A percentile compares a stretch with the other conserved stretches of the same genome.
Conservation (phyloP, 2,113 vertebrate genomes). For the Galemys pyrenaicus region DNA sequence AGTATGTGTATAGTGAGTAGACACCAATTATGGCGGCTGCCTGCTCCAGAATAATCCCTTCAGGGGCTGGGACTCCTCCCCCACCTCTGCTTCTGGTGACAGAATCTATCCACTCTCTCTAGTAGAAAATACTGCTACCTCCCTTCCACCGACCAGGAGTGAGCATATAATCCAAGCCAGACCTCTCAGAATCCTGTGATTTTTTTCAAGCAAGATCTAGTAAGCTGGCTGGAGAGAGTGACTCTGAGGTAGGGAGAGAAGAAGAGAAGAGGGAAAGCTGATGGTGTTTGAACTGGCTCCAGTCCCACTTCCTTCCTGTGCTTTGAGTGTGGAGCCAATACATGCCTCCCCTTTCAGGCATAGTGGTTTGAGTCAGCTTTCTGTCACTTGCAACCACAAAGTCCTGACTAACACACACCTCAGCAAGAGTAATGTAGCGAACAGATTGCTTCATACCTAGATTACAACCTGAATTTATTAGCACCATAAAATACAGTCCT, state of each 20-base stretch:
- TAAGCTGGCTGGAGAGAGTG: neutral
- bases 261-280: neutral
- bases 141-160: neutral
- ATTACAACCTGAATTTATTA: neutral
- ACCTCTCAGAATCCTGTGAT: neutral
- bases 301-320: neutral
- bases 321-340: neutral
- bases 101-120: neutral
- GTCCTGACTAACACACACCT: neutral
- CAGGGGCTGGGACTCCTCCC: too few species aligned
- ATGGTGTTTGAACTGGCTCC: neutral
- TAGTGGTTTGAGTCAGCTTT: slow-evolving; percentile 41
- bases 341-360: neutral
- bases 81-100: neutral
- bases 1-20: neutral
- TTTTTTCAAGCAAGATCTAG: neutral
- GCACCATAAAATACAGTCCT: neutral
- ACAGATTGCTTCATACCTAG: neutral
- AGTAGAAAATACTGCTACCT: neutral
- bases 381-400: slow-evolving; percentile 9
- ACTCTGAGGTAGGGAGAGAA: neutral
- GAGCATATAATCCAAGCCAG: neutral
- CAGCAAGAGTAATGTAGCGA: neutral
- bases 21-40: neutral
- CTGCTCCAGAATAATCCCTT: neutral